Percentiles rank a stretch among this genome's conserved stretches.
phyloP scores from a whole-genome alignment of 2,888 invertebrate species.

The Thyatira batis region DNA sequence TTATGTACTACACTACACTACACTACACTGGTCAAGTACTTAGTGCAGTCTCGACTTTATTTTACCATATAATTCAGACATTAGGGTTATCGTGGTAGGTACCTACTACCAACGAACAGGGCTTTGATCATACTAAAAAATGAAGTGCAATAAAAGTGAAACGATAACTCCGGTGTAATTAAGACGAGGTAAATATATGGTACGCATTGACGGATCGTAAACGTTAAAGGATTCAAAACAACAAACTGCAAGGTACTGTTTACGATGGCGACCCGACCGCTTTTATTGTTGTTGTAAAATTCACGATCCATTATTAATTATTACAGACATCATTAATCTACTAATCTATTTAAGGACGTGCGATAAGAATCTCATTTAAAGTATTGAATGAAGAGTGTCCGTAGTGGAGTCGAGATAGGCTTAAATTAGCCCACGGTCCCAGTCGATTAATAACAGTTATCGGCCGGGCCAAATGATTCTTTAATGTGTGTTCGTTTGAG shows the following conservation, averaged over 20 bases:
- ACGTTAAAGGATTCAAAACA: slow-evolving; percentile 73
- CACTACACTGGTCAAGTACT: background rate
- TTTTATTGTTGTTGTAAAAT: slow-evolving; percentile 82
- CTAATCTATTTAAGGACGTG: slow-evolving; percentile 81
- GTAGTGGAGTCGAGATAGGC: slow-evolving; percentile 81
- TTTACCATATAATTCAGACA: slow-evolving; percentile 32
- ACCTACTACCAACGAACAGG: slow-evolving; percentile 35
- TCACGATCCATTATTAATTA: slow-evolving; percentile 82
- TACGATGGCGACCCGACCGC: slow-evolving; percentile 73
- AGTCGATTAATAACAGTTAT: slow-evolving; percentile 23
- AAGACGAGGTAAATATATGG: slow-evolving; percentile 77
- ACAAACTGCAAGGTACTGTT: slow-evolving; percentile 77
- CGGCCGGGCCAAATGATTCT: slow-evolving; percentile 20
- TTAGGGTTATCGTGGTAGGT: slow-evolving; percentile 35
- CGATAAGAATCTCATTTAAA: slow-evolving; percentile 83
- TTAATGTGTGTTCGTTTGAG: slow-evolving; percentile 11
- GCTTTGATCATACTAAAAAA: slow-evolving; percentile 64
- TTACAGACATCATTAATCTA: slow-evolving; percentile 83
- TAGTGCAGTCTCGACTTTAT: background rate
- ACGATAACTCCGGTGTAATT: slow-evolving; percentile 72
- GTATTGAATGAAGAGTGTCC: slow-evolving; percentile 82
- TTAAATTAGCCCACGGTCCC: slow-evolving; percentile 59
- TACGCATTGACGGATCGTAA: slow-evolving; percentile 79
- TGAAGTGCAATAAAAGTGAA: slow-evolving; percentile 64
- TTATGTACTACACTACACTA: background rate